A percentile compares a stretch with the other conserved stretches of the same genome.
Conservation (phyloP, 1,140 invertebrate genomes). For the Mercenaria mercenaria region DNA sequence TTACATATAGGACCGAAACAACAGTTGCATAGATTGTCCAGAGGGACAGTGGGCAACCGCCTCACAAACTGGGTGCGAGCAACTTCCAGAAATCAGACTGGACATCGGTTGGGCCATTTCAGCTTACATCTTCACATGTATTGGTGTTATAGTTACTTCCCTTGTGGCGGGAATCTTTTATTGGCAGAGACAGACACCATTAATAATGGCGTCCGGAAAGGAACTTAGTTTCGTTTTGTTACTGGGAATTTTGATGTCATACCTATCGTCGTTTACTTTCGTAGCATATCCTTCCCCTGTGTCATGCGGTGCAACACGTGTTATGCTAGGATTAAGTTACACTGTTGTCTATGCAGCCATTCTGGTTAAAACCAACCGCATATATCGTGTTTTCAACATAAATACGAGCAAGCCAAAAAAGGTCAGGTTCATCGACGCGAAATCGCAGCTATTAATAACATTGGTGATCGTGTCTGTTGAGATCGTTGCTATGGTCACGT, state of each 20-base stretch:
- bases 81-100: conserved; percentile 33
- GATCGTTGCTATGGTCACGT: conserved; percentile 77
- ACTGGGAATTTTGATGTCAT: conserved; percentile 79
- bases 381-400: conserved; percentile 90
- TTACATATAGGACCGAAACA: conserved; percentile 22
- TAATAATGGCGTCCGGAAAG: conserved; percentile 79
- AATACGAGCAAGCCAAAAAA: conserved; percentile 93
- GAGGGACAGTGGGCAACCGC: conserved; percentile 39
- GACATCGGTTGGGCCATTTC: conserved; percentile 19
- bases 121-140: conserved; percentile 87
- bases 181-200: conserved; percentile 74
- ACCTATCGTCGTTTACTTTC: conserved; percentile 73
- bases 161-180: conserved; percentile 72
- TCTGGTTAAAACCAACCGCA: conserved; percentile 91
- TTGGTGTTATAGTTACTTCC: conserved; percentile 86
- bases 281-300: conserved; percentile 86
- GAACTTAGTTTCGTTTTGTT: conserved; percentile 80
- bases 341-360: conserved; percentile 91
- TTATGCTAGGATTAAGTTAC: conserved; percentile 90
- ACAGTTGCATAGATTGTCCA: conserved; percentile 44
- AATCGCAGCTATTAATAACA: conserved; percentile 96
- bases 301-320: conserved; percentile 88
- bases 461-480: conserved; percentile 89
- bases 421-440: conserved; percentile 95
- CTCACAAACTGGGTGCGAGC: conserved; percentile 32